These are phyloP conservation scores for Poecilia gillii DNA, from an alignment of 2,797 vertebrate genomes.

Conservation along the genomic window DNA sequence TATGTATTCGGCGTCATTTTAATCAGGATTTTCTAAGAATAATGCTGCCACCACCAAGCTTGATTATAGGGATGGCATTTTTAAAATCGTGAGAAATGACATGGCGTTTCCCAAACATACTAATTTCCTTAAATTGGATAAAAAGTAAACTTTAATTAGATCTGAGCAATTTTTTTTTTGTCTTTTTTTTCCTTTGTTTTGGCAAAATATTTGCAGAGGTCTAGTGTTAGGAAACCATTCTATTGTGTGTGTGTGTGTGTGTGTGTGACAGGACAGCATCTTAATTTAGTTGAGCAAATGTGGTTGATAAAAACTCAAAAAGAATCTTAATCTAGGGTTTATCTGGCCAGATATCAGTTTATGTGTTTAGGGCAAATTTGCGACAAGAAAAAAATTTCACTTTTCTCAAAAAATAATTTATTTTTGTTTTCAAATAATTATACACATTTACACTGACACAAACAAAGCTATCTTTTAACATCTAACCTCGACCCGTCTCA, in stretches of 20 bases:
- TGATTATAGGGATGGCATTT: not conserved
- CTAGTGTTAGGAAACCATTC: not conserved
- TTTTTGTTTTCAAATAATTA: constrained; percentile 25
- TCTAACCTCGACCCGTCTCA: not conserved
- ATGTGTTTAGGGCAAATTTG: too few relatives aligned
- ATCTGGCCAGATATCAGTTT: too few relatives aligned
- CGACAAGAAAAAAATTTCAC: rapidly evolving
- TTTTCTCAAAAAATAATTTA: constrained; percentile 32
- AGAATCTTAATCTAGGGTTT: not conserved
- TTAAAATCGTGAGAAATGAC: not conserved
- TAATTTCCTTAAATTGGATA: not conserved
- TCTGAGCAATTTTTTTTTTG: not conserved
- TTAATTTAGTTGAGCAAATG: not conserved
- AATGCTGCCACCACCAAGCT: not conserved
- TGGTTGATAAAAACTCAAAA: not conserved
- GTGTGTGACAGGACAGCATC: not conserved
- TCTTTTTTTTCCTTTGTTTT: too few relatives aligned
- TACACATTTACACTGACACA: not conserved
- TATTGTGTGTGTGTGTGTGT: not conserved
- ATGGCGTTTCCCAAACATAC: not conserved
- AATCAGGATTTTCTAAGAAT: not conserved
- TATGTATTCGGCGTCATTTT: not conserved
- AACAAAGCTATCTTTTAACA: not conserved
- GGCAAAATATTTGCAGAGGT: not conserved
- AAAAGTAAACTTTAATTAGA: not conserved